phyloP scores from a whole-genome alignment of 2,888 invertebrate species.

The Eupithecia vulgata region DNA sequence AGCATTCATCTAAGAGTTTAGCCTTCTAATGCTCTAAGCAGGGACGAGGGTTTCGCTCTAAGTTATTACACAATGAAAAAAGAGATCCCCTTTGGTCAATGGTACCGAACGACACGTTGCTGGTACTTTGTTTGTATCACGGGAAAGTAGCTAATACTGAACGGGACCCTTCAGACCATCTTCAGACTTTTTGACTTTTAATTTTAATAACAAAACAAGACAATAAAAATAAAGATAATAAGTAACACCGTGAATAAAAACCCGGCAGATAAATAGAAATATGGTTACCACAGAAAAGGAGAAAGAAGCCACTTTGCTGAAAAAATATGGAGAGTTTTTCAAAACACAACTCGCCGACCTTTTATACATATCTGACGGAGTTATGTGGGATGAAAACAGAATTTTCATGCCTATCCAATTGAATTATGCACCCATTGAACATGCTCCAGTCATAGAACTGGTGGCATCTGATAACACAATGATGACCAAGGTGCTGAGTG shows the following conservation, averaged over 20 bases:
- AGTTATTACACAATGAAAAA: no score
- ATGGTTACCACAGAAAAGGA: constrained; percentile 56
- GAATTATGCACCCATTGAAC: constrained; percentile 82
- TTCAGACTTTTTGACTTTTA: no score
- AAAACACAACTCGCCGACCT: constrained; percentile 74
- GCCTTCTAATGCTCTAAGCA: no score
- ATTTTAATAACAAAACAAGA: no score
- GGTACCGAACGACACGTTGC: no score
- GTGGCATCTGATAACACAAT: constrained; percentile 93
- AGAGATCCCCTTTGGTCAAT: no score
- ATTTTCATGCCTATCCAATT: constrained; percentile 70
- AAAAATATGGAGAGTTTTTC: constrained; percentile 76
- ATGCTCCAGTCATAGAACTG: constrained; percentile 86
- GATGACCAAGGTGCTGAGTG: constrained; percentile 90
- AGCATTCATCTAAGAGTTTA: no score
- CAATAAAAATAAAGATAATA: no score
- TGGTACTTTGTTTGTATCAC: no score
- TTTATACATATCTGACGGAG: constrained; percentile 50
- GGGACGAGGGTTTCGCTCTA: no score
- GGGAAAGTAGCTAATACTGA: no score
- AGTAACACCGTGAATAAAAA: background rate
- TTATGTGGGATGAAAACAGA: constrained; percentile 65
- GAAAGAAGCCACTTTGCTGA: constrained; percentile 73
- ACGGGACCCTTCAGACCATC: no score
- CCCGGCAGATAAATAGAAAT: background rate